A percentile compares a stretch with the other conserved stretches of the same genome.
Conservation (phyloP, 2,113 vertebrate species). For the Sylvietta virens region DNA sequence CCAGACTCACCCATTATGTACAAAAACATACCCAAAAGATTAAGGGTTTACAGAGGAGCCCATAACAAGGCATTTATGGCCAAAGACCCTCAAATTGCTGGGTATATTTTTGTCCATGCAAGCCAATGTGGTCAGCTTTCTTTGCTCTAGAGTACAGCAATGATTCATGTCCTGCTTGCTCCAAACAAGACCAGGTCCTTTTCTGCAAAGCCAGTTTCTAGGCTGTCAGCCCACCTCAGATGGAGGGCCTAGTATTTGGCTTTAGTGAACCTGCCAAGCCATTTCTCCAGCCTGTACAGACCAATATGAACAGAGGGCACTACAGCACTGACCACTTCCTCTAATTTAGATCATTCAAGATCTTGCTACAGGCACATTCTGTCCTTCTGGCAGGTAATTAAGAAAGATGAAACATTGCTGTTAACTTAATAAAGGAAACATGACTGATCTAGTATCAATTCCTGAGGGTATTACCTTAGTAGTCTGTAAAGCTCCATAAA, state of each 20-base stretch:
- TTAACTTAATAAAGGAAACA: not conserved
- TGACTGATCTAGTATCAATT: not conserved
- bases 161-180: not conserved
- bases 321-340: not conserved
- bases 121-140: not conserved
- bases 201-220: not conserved
- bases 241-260: not conserved
- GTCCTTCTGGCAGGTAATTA: not conserved
- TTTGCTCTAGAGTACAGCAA: not conserved
- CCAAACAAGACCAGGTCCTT: not conserved
- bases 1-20: not conserved
- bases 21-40: not conserved
- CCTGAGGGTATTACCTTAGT: not conserved
- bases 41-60: not conserved
- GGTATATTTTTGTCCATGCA: accelerated
- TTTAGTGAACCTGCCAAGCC: not conserved
- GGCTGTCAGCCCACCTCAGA: not conserved
- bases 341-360: not conserved
- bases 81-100: not conserved
- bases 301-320: not conserved
- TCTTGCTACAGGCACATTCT: not conserved
- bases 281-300: not conserved
- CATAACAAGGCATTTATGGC: not conserved
- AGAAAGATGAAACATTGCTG: not conserved
- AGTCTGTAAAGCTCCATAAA: not conserved